Evolutionary conservation across 2,113 vertebrate genomes (phyloP), one percentile per base, ranked within the genome.

Genomic region (Theropithecus gelada): DNA sequence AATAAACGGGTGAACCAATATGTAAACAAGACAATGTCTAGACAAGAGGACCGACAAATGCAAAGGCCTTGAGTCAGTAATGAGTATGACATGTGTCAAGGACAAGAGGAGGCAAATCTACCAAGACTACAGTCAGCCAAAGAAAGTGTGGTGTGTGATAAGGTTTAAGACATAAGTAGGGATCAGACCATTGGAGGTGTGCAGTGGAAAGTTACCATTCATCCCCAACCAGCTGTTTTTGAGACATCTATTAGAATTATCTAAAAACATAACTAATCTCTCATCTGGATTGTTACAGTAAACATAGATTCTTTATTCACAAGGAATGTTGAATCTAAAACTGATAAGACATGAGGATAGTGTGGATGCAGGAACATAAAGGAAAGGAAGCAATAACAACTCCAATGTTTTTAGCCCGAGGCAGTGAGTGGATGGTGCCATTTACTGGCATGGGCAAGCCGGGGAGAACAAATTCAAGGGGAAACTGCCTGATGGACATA

Each of bases 11-110:
- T 40, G 64, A 91, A 81, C 20, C 92, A 81, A 84, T 43, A 66
- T 30, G 64, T 35, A 89, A 75, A 92, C 22, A 83, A 93, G 84
- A 94, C 92, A 81, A 82, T 20, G 59, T 92, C 90, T 92, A 96
- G 92, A 92, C 43, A 87, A 40, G 48, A 95, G 10, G 12, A 68
- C 23, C 86, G 75, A 48, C 3, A 91, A 83, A 0, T 12, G 1
- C 55, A 87, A 95, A 92, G 68, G 2, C 35, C 23, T 64, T 79
- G 57, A 95, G 40, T 95, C n/a, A 86, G 80, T 30, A 83, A 61
- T 64, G 66, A 64, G 48, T 48, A 22, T 90, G 18, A 40, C 20
- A 12, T 59, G 27, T 4, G 10, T 81, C 43, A 66, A 93, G 38
- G 84, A 79, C 50, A 93, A 97, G 52, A 81, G 40, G 78, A 82